Percentiles rank a stretch among this genome's conserved stretches.
phyloP scores from a whole-genome alignment of 2,888 invertebrate genomes.

The Ischnus inquisitorius region DNA sequence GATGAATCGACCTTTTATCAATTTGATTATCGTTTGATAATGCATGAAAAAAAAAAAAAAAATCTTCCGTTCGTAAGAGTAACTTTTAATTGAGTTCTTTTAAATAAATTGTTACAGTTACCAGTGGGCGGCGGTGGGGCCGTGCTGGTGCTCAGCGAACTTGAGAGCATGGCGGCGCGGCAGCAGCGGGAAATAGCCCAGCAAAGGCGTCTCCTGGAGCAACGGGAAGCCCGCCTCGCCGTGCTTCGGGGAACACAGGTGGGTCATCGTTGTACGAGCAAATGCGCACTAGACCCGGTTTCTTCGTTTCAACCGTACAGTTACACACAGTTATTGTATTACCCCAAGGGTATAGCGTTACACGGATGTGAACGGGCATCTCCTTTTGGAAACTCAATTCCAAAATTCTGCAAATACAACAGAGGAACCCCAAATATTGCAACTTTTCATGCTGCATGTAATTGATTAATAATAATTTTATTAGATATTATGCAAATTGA shows the following conservation, averaged over 20 bases:
- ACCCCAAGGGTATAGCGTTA: neutral
- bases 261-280: conserved; percentile 59
- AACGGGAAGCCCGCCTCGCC: conserved; percentile 91
- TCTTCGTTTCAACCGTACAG: neutral
- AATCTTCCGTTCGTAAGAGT: neutral
- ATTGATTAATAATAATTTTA: too few relatives aligned
- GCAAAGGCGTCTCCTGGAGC: conserved; percentile 96
- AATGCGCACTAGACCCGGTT: neutral
- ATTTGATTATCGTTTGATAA: neutral
- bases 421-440: too few relatives aligned
- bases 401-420: too few relatives aligned
- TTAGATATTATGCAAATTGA: too few relatives aligned
- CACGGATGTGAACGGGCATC: too few relatives aligned
- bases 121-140: conserved; percentile 92
- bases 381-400: too few relatives aligned
- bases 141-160: conserved; percentile 96
- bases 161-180: conserved; percentile 98
- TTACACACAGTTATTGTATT: neutral
- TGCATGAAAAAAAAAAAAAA: neutral
- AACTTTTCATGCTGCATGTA: too few relatives aligned
- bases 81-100: neutral
- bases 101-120: conserved; percentile 88
- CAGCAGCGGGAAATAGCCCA: conserved; percentile 99
- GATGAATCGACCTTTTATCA: neutral
- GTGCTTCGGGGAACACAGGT: conserved; percentile 85